Conservation (phyloP, 2,888 invertebrate genomes). For the Plebejus melissa region DNA sequence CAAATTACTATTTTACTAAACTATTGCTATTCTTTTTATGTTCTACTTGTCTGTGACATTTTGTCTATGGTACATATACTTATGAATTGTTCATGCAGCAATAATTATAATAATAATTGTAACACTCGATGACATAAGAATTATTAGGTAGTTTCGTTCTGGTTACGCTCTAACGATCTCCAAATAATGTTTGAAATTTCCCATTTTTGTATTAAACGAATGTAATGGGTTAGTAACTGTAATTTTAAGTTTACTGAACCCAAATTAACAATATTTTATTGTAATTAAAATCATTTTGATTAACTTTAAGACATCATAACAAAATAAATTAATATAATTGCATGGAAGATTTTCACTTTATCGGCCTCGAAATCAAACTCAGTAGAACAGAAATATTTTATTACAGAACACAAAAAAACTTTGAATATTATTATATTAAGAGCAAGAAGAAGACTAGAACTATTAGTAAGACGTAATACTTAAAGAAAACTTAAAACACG, state of each 20-base stretch:
- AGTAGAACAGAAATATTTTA: not conserved
- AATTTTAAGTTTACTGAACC: slow-evolving; percentile 26
- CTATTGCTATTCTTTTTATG: not conserved
- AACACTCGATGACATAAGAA: slow-evolving; percentile 20
- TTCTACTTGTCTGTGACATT: not conserved
- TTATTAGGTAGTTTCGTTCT: slow-evolving; percentile 6
- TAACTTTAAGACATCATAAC: not conserved
- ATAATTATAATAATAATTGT: not conserved
- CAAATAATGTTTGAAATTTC: slow-evolving; percentile 22
- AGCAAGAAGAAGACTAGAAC: not conserved
- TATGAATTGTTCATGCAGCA: not conserved
- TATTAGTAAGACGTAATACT: not conserved
- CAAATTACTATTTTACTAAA: not conserved
- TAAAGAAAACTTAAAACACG: too few species aligned
- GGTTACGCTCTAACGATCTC: slow-evolving; percentile 22
- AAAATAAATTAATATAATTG: not conserved
- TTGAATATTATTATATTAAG: not conserved
- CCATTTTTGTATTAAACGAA: not conserved
- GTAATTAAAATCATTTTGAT: slow-evolving; percentile 1
- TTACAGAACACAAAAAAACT: not conserved
- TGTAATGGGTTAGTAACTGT: slow-evolving; percentile 28
- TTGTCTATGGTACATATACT: not conserved
- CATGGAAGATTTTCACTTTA: not conserved
- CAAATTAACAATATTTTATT: slow-evolving; percentile 21
- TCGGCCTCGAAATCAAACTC: not conserved